Base-by-base conservation (phyloP, 2,888 invertebrate genomes). In the Brenthis ino region DNA sequence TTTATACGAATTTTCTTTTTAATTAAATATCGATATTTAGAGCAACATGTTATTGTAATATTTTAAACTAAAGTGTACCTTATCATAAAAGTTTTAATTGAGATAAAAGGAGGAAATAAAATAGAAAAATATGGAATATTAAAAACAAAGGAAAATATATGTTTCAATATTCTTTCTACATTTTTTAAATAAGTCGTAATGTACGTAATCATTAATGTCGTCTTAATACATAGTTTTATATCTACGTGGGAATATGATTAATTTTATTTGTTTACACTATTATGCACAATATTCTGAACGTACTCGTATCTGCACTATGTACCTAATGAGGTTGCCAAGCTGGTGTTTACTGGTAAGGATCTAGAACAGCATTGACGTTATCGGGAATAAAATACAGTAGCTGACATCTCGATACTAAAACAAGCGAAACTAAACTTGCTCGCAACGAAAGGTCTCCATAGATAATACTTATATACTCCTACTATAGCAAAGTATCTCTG, bases 351-450 rank as follows among this genome's bases (percentile, higher is more conserved):
- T 80, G 78, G 91, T 84, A 74, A 76, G 64, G 84, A 88, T 87
- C 83, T 90, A 82, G 91, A 89, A 85, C 89, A 88, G 78, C 71
- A 80, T 77, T 76, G 77, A 77, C 76, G 78, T 84, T 85, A 87
- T 88, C 85, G 79, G 77, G 69, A 76, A 75, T 79, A 76, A 76
- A 77, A 76, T 76, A 80, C 77, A 77, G 75, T 71, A 74, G 76
- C 77, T 77, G 76, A 75, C 72, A 75, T 73, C 68, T 63, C 55
- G 56, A 61, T 67, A 63, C 16, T 56, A 37, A 60, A 48, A 60
- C 66, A 55, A 67, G 56, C 43, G 16, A 67, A 63, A 63, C 61
- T 63, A 56, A 67, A 63, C 67, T 63, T 63, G 61, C 51, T 50
- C 56, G 37, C 56, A 33, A 50, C 61, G 37, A 67, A 63, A 67